These are phyloP conservation scores for Idaea biselata DNA, from an alignment of 2,888 invertebrate species.

Conservation along the genomic window DNA sequence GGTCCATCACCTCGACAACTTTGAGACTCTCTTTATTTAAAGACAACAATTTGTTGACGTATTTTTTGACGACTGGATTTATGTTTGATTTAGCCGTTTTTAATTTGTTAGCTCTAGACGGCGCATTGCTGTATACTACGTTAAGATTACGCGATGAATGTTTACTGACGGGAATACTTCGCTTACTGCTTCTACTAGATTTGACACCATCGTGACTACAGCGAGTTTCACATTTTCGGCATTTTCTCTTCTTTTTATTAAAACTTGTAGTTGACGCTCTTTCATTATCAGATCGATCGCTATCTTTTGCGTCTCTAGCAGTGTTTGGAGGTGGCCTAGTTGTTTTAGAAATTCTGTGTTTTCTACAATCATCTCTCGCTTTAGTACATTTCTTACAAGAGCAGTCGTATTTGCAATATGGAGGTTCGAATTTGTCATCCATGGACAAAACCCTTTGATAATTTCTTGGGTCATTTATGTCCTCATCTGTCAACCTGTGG, in stretches of 20 bases:
- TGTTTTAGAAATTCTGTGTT: slow-evolving; percentile 22
- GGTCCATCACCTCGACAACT: slow-evolving; percentile 64
- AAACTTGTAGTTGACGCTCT: slow-evolving; percentile 12
- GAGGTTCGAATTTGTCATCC: slow-evolving; percentile 25
- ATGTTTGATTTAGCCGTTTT: slow-evolving; percentile 29
- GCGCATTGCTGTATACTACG: slow-evolving; percentile 18
- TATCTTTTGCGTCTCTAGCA: slow-evolving; percentile 30
- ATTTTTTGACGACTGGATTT: slow-evolving; percentile 63
- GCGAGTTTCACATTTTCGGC: slow-evolving; percentile 31
- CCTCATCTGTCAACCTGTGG: slow-evolving; percentile 37
- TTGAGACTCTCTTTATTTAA: slow-evolving; percentile 63
- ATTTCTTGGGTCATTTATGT: slow-evolving; percentile 35
- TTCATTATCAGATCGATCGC: slow-evolving; percentile 18
- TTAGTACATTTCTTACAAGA: slow-evolving; percentile 41
- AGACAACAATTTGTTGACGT: slow-evolving; percentile 61
- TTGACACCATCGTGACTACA: slow-evolving; percentile 18
- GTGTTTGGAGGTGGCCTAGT: slow-evolving; percentile 52
- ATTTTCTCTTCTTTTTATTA: slow-evolving; percentile 24
- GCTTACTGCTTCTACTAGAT: slow-evolving; percentile 30
- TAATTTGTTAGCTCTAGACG: slow-evolving; percentile 29
- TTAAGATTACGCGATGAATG: slow-evolving; percentile 27
- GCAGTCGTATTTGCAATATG: slow-evolving; percentile 36
- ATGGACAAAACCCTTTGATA: slow-evolving; percentile 13
- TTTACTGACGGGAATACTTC: slow-evolving; percentile 23
- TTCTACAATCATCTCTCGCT: slow-evolving; percentile 22